phyloP scores from a whole-genome alignment of 2,113 vertebrate genomes.

The Todiramphus saurophagus region DNA sequence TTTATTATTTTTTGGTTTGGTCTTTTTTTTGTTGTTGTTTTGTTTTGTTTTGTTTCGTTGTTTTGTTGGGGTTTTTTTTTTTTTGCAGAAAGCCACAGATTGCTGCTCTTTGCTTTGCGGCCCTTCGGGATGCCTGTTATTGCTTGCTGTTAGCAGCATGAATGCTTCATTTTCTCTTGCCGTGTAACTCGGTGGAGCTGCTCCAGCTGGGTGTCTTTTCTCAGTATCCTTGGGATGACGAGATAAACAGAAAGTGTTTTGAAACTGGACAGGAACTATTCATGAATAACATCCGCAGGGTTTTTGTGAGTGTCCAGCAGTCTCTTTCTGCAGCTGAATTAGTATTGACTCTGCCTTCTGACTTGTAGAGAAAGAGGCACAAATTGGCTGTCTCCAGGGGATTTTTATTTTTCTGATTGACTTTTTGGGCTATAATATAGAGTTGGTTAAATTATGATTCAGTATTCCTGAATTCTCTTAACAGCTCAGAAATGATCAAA shows the following conservation, averaged over 20 bases:
- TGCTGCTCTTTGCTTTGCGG: neutral
- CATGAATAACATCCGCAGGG: neutral
- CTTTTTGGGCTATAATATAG: neutral
- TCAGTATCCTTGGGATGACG: neutral
- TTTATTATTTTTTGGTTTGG: too few relatives aligned
- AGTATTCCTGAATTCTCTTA: neutral
- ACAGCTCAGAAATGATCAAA: neutral
- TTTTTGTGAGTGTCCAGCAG: neutral
- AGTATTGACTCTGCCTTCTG: neutral
- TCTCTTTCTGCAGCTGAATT: neutral
- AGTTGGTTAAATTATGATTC: neutral
- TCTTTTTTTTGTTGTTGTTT: too few relatives aligned
- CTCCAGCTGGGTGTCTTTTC: conserved; percentile 21
- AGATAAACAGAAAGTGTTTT: conserved; percentile 47
- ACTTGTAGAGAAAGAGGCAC: neutral
- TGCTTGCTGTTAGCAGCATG: neutral
- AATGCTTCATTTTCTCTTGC: conserved; percentile 6
- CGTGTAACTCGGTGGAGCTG: neutral
- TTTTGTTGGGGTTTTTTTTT: neutral
- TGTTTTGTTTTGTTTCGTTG: neutral
- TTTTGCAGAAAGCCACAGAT: neutral
- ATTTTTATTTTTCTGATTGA: neutral
- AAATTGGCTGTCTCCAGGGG: neutral
- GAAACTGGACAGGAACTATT: conserved; percentile 20
- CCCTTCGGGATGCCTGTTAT: neutral